phyloP scores from a whole-genome alignment of 2,888 invertebrate species.

The Synanthedon myopaeformis region DNA sequence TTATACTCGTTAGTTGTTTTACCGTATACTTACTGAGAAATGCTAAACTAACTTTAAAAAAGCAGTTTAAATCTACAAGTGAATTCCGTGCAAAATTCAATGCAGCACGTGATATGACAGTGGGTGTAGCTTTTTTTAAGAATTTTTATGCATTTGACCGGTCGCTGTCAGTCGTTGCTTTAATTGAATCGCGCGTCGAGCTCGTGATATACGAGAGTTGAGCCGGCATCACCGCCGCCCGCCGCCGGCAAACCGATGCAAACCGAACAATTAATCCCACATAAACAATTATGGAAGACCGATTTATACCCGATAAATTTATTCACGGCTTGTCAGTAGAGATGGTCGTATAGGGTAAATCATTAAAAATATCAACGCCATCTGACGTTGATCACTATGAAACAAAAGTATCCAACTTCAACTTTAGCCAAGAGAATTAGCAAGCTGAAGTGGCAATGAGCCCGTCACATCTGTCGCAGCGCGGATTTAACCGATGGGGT shows the following conservation, averaged over 20 bases:
- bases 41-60: too few species aligned
- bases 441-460: too few species aligned
- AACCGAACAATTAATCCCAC: conserved; percentile 43
- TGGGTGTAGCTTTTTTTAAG: conserved; percentile 8
- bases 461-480: too few species aligned
- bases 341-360: background rate
- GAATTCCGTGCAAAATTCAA: conserved; percentile 15
- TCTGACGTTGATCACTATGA: conserved; percentile 6
- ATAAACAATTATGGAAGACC: conserved; percentile 49
- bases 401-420: conserved; percentile 15
- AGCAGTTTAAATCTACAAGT: conserved; percentile 3
- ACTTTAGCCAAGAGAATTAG: too few species aligned
- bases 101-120: conserved; percentile 12
- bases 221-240: conserved; percentile 14
- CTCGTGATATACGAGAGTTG: conserved; percentile 44
- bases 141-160: conserved; percentile 27
- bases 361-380: too few species aligned
- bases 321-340: conserved; percentile 22
- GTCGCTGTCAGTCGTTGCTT: conserved; percentile 39
- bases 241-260: conserved; percentile 31
- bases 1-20: too few species aligned
- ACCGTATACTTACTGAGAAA: too few species aligned
- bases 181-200: conserved; percentile 56
- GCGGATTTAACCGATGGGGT: too few species aligned
- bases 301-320: conserved; percentile 51